Percentiles rank a stretch among this genome's conserved stretches.
phyloP scores from a whole-genome alignment of 2,113 vertebrate species.

The Scopus umbretta region DNA sequence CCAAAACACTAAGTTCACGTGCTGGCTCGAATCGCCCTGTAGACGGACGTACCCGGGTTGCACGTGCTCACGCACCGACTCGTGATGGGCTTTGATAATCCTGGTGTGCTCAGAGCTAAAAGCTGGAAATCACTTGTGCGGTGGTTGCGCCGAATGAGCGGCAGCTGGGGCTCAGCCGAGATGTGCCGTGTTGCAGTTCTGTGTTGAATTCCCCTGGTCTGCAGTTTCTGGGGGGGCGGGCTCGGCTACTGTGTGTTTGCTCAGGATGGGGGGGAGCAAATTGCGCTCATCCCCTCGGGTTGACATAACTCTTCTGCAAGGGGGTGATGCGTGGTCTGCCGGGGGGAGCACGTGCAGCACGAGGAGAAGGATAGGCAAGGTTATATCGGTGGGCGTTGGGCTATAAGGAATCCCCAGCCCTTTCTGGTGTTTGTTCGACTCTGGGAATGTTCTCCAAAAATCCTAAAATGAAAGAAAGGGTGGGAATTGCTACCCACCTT shows the following conservation, averaged over 20 bases:
- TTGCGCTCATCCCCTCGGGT: not conserved
- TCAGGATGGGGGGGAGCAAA: not conserved
- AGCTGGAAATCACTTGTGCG: not conserved
- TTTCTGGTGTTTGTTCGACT: not conserved
- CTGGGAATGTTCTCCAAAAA: not conserved
- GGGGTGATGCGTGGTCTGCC: not conserved
- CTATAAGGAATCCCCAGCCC: not conserved
- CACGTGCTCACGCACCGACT: rapidly evolving
- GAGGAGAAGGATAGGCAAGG: not conserved
- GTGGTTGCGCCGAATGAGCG: not conserved
- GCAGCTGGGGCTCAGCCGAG: not conserved
- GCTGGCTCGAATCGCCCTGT: rapidly evolving
- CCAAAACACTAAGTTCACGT: not conserved
- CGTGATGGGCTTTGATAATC: rapidly evolving
- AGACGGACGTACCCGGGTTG: rapidly evolving
- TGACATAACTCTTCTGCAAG: not conserved
- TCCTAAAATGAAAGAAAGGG: not conserved
- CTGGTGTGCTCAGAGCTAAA: not conserved
- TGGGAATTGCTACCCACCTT: not conserved
- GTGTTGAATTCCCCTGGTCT: rapidly evolving
- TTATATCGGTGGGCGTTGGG: not conserved
- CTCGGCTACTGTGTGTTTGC: not conserved
- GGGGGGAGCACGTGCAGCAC: not conserved
- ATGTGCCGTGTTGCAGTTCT: rapidly evolving
- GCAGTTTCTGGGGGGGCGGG: not conserved